phyloP scores from a whole-genome alignment of 2,113 vertebrate species.

The Leucoraja erinaceus region DNA sequence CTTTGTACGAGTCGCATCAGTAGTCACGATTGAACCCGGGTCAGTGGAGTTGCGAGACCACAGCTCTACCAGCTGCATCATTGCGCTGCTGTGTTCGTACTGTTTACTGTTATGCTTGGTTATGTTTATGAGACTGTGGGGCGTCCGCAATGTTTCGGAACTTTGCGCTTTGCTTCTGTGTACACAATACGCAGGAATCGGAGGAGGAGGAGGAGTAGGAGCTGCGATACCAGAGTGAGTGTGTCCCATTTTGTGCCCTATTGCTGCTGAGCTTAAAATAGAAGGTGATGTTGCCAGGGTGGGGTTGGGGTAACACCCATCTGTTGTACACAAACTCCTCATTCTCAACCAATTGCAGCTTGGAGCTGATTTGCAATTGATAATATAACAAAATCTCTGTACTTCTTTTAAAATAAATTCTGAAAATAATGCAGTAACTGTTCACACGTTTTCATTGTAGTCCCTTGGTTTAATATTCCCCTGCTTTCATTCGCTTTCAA shows the following conservation, averaged over 20 bases:
- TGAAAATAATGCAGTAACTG: background rate
- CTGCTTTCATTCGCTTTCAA: background rate
- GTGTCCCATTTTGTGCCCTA: background rate
- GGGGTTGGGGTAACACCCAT: conserved; percentile 11
- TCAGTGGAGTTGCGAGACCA: too few relatives aligned
- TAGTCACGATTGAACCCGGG: too few relatives aligned
- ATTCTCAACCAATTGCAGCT: background rate
- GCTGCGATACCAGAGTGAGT: background rate
- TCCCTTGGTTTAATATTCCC: background rate
- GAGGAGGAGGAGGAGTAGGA: too few relatives aligned
- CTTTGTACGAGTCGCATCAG: too few relatives aligned
- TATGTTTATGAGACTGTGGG: background rate
- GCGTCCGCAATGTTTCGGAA: background rate
- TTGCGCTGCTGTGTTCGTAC: background rate
- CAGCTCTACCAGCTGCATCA: too few relatives aligned
- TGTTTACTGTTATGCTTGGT: background rate
- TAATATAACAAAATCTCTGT: background rate
- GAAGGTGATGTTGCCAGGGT: conserved; percentile 6
- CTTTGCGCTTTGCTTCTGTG: background rate
- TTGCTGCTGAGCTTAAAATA: background rate
- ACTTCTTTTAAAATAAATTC: background rate
- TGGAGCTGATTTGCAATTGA: background rate
- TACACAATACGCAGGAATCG: background rate
- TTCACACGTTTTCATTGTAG: background rate
- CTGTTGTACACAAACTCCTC: background rate